These are phyloP conservation scores for Setophaga kirtlandii DNA, from an alignment of 2,113 vertebrate genomes.

Conservation along the genomic window DNA sequence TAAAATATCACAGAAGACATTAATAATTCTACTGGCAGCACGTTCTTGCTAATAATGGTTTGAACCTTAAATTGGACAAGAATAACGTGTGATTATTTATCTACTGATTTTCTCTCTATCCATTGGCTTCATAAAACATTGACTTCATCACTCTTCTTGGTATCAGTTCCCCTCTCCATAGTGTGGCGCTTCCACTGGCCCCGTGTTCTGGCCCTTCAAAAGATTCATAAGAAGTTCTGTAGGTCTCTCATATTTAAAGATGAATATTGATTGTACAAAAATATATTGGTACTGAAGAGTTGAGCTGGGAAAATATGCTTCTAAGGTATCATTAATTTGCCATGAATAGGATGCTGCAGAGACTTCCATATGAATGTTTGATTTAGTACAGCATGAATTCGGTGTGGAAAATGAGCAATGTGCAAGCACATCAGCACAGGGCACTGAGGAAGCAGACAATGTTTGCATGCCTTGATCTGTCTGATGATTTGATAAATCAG, in stretches of 20 bases:
- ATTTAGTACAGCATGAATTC: background rate
- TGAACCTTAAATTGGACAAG: background rate
- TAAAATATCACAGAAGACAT: background rate
- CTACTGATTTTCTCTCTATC: background rate
- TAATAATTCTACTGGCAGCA: background rate
- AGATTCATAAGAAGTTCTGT: background rate
- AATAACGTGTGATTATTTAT: background rate
- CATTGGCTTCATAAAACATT: background rate
- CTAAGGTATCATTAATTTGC: background rate
- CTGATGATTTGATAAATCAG: background rate
- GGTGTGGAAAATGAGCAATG: background rate
- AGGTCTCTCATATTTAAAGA: background rate
- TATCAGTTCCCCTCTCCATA: background rate
- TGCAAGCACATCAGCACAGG: background rate
- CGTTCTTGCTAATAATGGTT: background rate
- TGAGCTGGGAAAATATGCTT: background rate
- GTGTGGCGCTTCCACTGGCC: background rate
- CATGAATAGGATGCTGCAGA: background rate
- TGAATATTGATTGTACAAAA: background rate
- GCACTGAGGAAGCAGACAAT: background rate
- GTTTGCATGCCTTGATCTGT: background rate
- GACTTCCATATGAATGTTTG: background rate
- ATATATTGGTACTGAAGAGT: background rate
- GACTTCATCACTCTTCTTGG: background rate
- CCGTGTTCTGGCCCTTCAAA: background rate